Base-by-base conservation (phyloP, 2,888 invertebrate species). In the Thymelicus lineola region DNA sequence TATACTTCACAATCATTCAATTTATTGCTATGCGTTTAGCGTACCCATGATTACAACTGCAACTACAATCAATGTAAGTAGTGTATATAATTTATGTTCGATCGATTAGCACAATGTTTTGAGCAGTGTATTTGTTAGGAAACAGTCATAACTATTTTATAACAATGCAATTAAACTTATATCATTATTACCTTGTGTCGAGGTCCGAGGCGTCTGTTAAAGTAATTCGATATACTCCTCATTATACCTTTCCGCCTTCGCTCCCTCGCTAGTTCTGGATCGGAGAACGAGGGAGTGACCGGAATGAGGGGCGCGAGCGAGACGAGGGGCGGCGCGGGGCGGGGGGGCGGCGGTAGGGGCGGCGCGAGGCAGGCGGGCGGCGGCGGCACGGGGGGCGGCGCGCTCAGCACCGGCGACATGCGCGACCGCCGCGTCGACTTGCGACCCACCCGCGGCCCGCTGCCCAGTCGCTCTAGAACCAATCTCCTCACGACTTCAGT, bases 401-500 rank as follows among this genome's bases (percentile, higher is more conserved):
- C 75, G 1, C 86, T 86, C 6, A 82, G 84, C 6, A 88, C 89
- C 6, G 85, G 85, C 0, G 86, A 81, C n/a, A 78, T 79, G 6
- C 85, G 80, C 62, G 78, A 74, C 61, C 82, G 76, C 1, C 86
- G 80, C 42, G 81, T 70, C 0, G 84, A 79, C 75, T 85, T 87
- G 70, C 82, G 80, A 6, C 77, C 76, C 6, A 73, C 73, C 3
- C 83, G 79, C 28, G 82, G 78, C 0, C 79, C 85, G 53, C 80
- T 84, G 0, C 92, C 92, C 78, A 97, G 91, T 86, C 97, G 96
- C 81, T 96, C 97, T 94, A 98, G 95, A 65, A 98, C 96, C 88
- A 98, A 93, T 83, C 97, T 96, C 79, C 97, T 96, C 60, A 98
- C 97, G 36, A 98, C 94, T 83, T 96, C 97, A 75, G 97, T 97